Percentiles rank a stretch among this genome's conserved stretches.
These are phyloP conservation scores for Denticeps clupeoides DNA, from an alignment of 2,797 vertebrate species.

Conservation along the genomic window DNA sequence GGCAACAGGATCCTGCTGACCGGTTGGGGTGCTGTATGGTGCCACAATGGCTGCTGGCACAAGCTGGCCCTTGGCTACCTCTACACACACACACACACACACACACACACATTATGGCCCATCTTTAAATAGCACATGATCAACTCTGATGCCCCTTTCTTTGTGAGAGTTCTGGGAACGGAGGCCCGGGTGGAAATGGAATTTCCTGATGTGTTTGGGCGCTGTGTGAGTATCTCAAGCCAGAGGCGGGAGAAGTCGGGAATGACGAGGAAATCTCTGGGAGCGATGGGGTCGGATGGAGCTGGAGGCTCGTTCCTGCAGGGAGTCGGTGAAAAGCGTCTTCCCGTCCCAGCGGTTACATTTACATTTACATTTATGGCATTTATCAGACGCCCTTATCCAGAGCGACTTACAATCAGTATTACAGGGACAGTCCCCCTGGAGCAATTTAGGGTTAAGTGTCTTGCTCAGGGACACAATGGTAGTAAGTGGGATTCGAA, in stretches of 20 bases:
- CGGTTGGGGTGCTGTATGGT: background rate
- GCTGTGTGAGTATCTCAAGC: constrained; percentile 16
- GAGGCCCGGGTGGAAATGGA: constrained; percentile 18
- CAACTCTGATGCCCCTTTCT: constrained; percentile 15
- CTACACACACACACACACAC: background rate
- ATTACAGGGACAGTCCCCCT: too few relatives aligned
- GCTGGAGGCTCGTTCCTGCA: too few relatives aligned
- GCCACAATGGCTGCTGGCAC: background rate
- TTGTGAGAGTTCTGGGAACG: constrained; percentile 3
- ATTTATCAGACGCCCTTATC: too few relatives aligned
- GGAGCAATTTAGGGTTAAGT: too few relatives aligned
- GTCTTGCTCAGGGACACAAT: too few relatives aligned
- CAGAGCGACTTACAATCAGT: too few relatives aligned
- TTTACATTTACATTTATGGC: too few relatives aligned
- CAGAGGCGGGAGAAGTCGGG: constrained; percentile 2
- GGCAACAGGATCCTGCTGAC: background rate
- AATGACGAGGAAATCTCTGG: constrained; percentile 19
- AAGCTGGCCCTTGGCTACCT: background rate
- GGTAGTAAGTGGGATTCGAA: too few relatives aligned
- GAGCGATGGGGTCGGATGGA: constrained; percentile 21
- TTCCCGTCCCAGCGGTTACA: too few relatives aligned
- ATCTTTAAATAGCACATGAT: constrained; percentile 26
- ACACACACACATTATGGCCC: constrained; percentile 3
- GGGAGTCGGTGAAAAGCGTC: too few relatives aligned
- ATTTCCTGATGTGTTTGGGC: constrained; percentile 23